Base-by-base conservation (phyloP, 2,888 invertebrate species). In the Tribolium freemani region DNA sequence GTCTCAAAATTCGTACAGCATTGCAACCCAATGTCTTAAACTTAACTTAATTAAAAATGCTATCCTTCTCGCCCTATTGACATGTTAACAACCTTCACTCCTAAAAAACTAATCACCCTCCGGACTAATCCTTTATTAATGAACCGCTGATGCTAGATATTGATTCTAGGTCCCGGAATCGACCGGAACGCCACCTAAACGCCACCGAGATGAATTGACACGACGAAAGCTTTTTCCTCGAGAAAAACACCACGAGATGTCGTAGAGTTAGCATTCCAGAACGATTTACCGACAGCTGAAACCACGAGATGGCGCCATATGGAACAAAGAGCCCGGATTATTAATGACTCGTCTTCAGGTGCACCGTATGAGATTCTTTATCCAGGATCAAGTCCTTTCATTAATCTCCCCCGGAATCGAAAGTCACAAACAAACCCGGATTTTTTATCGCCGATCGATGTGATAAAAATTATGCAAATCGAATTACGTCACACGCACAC, bases 401-500 rank as follows among this genome's bases (percentile, higher is more conserved):
- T 66, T 66, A 66, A 66, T 66, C 66, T 54, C 54, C 5, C 38
- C 30, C n/a, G 54, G 31, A 10, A 63, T 63, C 63, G 60, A 69
- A 69, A 60, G 44, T 61, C 58, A 60, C 51, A 57, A 57, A 50
- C 10, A 57, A 57, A 50, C 10, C 26, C 9, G 30, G 6, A 16
- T 26, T 26, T 26, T 26, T 26, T 26, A 26, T 26, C 26, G 26
- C 26, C 8, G 38, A 8, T 38, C 31, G 45, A 38, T 30, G 30
- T 50, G 48, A 51, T 21, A 26, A 50, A 63, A 63, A 63, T 51
- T 63, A 63, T 63, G 63, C 51, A 26, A 26, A 26, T 26, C 26
- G 26, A 26, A 31, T 26, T 26, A 30, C 51, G 48, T 10, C 50
- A 50, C n/a, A 26, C 44, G 20, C 26, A 26, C 26, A 26, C 26